Percentiles rank a stretch among this genome's conserved stretches.
Evolutionary conservation across 2,888 invertebrate genomes (phyloP).

Genomic region (Mimachlamys varia): DNA sequence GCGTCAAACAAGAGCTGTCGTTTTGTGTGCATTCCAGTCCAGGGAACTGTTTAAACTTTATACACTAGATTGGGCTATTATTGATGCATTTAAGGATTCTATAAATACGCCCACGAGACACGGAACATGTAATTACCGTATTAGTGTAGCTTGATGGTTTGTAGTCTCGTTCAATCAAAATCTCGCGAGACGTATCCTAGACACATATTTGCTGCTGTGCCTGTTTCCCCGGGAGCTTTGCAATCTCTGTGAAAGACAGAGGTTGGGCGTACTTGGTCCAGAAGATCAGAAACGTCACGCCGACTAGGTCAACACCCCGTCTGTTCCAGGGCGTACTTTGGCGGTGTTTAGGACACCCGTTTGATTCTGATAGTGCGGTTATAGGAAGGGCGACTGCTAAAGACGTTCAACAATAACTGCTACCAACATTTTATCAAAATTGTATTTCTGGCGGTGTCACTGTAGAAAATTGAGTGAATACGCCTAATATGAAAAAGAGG

Average conservation of each 20-base stretch:
- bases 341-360: not conserved
- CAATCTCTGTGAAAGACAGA: conserved; percentile 8
- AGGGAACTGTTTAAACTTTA: not conserved
- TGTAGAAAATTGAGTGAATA: not conserved
- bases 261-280: not conserved
- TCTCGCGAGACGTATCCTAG: not conserved
- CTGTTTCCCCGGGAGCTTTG: conserved; percentile 26
- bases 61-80: not conserved
- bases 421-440: not conserved
- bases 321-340: not conserved
- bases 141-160: conserved; percentile 22
- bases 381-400: not conserved
- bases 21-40: not conserved
- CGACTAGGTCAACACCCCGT: conserved; percentile 16
- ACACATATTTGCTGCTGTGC: not conserved
- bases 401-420: not conserved
- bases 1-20: not conserved
- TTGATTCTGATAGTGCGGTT: not conserved
- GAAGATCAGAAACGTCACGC: not conserved
- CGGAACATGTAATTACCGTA: conserved; percentile 8
- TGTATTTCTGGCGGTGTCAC: not conserved
- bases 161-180: conserved; percentile 15
- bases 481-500: not conserved
- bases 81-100: not conserved
- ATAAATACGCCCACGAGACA: conserved; percentile 14